Conservation (phyloP, 2,797 vertebrate genomes). For the Champsocephalus gunnari region DNA sequence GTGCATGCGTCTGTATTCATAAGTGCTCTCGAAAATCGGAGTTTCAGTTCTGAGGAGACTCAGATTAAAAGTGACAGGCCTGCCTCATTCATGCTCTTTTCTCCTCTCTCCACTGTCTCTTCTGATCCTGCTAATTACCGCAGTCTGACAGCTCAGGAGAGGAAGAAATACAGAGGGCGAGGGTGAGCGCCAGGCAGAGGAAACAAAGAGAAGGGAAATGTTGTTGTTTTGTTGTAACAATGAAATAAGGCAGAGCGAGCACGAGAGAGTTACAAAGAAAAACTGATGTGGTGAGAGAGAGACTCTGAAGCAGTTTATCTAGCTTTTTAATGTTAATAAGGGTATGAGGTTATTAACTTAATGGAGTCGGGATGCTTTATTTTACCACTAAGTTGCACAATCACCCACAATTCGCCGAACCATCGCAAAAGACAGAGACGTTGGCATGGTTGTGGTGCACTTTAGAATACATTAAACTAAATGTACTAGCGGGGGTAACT, state of each 20-base stretch:
- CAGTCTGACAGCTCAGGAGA: constrained; percentile 66
- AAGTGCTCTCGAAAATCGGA: background rate
- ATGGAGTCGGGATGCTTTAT: constrained; percentile 39
- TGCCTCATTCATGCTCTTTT: constrained; percentile 59
- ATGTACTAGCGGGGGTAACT: constrained; percentile 11
- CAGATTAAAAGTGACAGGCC: constrained; percentile 65
- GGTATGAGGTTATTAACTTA: constrained; percentile 48
- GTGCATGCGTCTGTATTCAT: background rate
- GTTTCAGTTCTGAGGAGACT: constrained; percentile 27
- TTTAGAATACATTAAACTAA: constrained; percentile 45
- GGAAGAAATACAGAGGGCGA: constrained; percentile 45
- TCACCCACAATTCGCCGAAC: constrained; percentile 20
- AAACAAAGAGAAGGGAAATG: constrained; percentile 35
- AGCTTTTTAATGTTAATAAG: constrained; percentile 42
- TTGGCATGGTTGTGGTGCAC: constrained; percentile 20
- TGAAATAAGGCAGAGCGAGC: constrained; percentile 38
- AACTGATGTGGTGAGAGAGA: background rate
- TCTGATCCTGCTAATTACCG: constrained; percentile 81
- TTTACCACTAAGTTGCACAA: constrained; percentile 35
- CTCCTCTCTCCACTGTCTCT: constrained; percentile 55
- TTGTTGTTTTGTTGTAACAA: constrained; percentile 41
- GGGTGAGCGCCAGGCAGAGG: constrained; percentile 35
- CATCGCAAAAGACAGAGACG: constrained; percentile 22
- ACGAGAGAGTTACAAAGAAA: background rate
- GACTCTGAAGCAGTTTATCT: constrained; percentile 48